These are phyloP conservation scores for Campoletis raptor DNA, from an alignment of 2,888 invertebrate genomes.

Conservation along the genomic window DNA sequence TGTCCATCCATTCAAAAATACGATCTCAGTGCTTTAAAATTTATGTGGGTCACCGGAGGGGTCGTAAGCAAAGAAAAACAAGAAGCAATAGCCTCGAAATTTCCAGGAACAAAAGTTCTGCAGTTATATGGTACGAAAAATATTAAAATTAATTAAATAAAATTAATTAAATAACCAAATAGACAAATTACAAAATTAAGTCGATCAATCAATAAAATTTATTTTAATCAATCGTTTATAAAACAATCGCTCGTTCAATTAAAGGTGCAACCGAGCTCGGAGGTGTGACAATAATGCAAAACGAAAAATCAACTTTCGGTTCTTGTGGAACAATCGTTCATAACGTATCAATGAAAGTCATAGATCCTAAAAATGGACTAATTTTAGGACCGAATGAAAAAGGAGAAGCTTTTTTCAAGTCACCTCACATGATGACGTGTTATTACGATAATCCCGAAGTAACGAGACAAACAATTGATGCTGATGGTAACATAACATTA, in stretches of 20 bases:
- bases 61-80: conserved; percentile 63
- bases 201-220: neutral
- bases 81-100: conserved; percentile 18
- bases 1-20: conserved; percentile 60
- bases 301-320: conserved; percentile 54
- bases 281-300: conserved; percentile 16
- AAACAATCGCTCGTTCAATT: neutral
- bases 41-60: conserved; percentile 65
- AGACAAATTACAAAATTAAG: neutral
- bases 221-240: neutral
- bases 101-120: neutral
- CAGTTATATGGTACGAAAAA: conserved; percentile 20
- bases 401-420: conserved; percentile 70
- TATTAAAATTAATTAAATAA: neutral
- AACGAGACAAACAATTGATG: conserved; percentile 70
- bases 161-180: neutral
- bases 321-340: conserved; percentile 70
- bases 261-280: conserved; percentile 62
- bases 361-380: conserved; percentile 66
- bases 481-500: conserved; percentile 67
- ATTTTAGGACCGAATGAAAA: conserved; percentile 70
- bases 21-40: conserved; percentile 68
- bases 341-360: conserved; percentile 70
- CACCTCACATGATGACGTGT: conserved; percentile 66
- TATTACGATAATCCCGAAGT: conserved; percentile 72